Evolutionary conservation across 2,797 vertebrate species (phyloP), one percentile per base, ranked within the genome.

Genomic region (Phalloptychus januarius): DNA sequence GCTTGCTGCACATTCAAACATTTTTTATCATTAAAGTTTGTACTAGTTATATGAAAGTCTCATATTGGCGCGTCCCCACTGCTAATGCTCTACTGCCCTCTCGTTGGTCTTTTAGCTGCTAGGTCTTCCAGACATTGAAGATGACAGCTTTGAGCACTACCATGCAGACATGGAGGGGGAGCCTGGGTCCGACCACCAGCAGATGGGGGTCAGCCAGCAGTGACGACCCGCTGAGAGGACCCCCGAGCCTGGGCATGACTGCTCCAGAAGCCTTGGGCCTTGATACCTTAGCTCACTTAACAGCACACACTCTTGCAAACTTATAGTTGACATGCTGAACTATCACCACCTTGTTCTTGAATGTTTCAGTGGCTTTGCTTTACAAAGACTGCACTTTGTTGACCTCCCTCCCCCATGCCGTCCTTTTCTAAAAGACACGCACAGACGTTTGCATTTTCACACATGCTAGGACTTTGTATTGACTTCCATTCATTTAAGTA

Each of bases 141-240:
- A 98, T 3, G 97, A 98, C 84, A 96, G 97, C 0, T 98, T 98
- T 89, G 98, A 99, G 95, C 97, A 99, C 78, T 99, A 98, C 94
- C 98, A 97, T 20, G 97, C 98, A 36, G 97, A 99, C 52, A 96
- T 98, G 95, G 98, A 99, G 93, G 98, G 97, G 79, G 98, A 98
- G 89, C 96, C 98, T 15, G 98, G 98, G 93, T 96, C 98, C 0
- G 98, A 99, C 96, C 98, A 98, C 94, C 97, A 98, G 94, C 98
- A 98, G 92, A 99, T 99, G 98, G 97, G 98, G 90, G 97, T 99
- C 96, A 99, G 98, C 94, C 98, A 99, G 96, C 98, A 99, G 96
- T 99, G 96, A 97, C 87, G 76, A 79, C 65, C 44, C 86, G 84
- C 85, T 50, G 12, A 52, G 63, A 86, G 33, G 87, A 88, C 80